phyloP scores from a whole-genome alignment of 2,888 invertebrate species.

The Phortica okadai region DNA sequence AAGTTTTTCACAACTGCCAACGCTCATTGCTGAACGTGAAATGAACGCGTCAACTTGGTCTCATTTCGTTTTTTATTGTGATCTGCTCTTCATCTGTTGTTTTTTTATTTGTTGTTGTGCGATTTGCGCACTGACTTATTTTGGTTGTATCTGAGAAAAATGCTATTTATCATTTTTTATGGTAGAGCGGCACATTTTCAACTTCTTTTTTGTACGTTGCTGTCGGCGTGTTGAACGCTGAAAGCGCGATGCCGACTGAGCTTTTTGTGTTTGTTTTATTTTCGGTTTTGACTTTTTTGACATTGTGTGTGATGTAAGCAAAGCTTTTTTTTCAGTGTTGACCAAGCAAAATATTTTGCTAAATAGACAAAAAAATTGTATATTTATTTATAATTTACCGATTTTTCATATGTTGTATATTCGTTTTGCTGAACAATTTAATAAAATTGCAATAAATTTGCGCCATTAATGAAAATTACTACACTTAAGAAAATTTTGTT shows the following conservation, averaged over 20 bases:
- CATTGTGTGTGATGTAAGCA: not conserved
- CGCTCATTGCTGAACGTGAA: not conserved
- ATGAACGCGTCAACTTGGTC: not conserved
- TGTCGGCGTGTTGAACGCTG: not conserved
- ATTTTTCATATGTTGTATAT: not conserved
- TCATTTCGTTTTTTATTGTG: conserved; percentile 12
- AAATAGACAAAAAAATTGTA: not conserved
- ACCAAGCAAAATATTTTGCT: not conserved
- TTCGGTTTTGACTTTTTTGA: not conserved
- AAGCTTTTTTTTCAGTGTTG: conserved; percentile 1
- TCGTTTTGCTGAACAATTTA: not conserved
- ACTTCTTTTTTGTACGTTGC: not conserved
- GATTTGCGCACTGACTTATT: not conserved
- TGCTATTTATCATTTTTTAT: not conserved
- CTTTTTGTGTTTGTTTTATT: not conserved
- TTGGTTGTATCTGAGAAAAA: not conserved
- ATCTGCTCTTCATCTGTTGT: not conserved
- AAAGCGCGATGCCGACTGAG: not conserved
- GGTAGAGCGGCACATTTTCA: not conserved
- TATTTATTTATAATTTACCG: not conserved
- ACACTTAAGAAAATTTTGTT: not conserved
- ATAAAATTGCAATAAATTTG: not conserved
- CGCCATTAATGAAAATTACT: not conserved
- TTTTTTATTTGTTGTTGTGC: not conserved
- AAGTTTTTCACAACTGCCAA: not conserved